A percentile compares a stretch with the other conserved stretches of the same genome.
phyloP scores from a whole-genome alignment of 2,888 invertebrate genomes.

The Mesorhabditis belari region DNA sequence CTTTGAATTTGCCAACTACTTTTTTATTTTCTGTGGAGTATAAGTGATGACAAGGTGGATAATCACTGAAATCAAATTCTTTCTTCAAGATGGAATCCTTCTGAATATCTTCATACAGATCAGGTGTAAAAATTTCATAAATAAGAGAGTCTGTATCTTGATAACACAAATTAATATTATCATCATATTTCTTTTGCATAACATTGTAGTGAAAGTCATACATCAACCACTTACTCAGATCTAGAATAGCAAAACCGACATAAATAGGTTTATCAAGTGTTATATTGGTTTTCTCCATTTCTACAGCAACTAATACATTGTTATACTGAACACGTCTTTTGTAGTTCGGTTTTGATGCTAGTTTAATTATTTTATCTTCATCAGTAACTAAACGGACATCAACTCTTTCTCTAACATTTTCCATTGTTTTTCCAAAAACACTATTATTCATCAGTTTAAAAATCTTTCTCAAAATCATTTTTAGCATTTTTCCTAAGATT shows the following conservation, averaged over 20 bases:
- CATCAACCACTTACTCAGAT: no score
- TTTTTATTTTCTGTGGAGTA: slow-evolving; percentile 39
- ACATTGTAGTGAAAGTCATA: no score
- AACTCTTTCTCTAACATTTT: slow-evolving; percentile 54
- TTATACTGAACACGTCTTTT: no score
- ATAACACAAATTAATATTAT: slow-evolving; percentile 31
- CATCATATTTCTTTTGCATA: slow-evolving; percentile 2
- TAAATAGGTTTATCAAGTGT: no score
- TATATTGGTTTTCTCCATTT: no score
- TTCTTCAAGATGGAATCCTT: slow-evolving; percentile 5
- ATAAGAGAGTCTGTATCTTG: slow-evolving; percentile 47
- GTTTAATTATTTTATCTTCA: slow-evolving; percentile 9
- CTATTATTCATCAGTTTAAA: slow-evolving; percentile 55
- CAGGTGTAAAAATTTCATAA: slow-evolving; percentile 42
- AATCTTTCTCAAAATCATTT: slow-evolving; percentile 52
- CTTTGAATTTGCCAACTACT: slow-evolving; percentile 47
- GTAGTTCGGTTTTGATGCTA: no score
- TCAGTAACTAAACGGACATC: slow-evolving; percentile 44
- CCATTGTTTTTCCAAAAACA: slow-evolving; percentile 55
- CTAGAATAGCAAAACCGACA: no score
- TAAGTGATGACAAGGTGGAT: slow-evolving; percentile 32
- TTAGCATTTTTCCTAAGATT: slow-evolving; percentile 37
- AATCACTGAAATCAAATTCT: slow-evolving; percentile 43
- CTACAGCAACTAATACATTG: no score
- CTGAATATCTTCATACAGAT: slow-evolving; percentile 51